phyloP scores from a whole-genome alignment of 2,113 vertebrate genomes.

The Cololabis saira region DNA sequence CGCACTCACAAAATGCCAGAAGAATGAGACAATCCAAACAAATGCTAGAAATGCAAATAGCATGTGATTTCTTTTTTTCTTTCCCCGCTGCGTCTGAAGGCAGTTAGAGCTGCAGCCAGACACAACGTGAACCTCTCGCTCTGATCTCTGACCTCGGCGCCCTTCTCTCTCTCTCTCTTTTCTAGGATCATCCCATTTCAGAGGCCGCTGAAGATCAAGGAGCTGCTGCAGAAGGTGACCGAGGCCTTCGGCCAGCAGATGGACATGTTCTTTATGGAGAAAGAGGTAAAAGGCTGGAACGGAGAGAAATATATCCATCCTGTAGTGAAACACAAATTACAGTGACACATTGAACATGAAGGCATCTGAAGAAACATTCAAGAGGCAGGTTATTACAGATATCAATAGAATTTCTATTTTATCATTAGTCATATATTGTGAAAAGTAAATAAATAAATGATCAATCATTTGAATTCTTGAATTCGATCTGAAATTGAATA shows the following conservation, averaged over 20 bases:
- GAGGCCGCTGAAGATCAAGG: slow-evolving; percentile 88
- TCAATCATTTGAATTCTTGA: too few relatives aligned
- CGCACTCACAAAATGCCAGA: slow-evolving; percentile 2
- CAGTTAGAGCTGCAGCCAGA: slow-evolving; percentile 15
- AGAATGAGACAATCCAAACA: neutral
- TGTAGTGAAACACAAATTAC: too few relatives aligned
- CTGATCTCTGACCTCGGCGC: slow-evolving; percentile 24
- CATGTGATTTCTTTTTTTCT: too few relatives aligned
- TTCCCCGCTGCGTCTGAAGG: neutral
- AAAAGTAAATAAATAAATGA: too few relatives aligned
- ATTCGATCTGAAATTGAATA: too few relatives aligned
- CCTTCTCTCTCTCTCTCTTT: slow-evolving; percentile 23
- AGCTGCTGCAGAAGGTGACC: slow-evolving; percentile 89
- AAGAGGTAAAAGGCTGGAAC: slow-evolving; percentile 84
- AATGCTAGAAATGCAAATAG: neutral
- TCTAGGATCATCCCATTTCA: slow-evolving; percentile 90
- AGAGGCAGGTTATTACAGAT: too few relatives aligned
- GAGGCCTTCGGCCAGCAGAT: slow-evolving; percentile 93
- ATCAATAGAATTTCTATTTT: too few relatives aligned
- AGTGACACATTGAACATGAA: too few relatives aligned
- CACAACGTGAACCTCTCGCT: slow-evolving; percentile 2
- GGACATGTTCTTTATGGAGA: slow-evolving; percentile 89
- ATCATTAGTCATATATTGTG: too few relatives aligned
- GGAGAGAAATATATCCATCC: too few relatives aligned
- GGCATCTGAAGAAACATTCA: too few relatives aligned